Base-by-base conservation (phyloP, 2,888 invertebrate genomes). In the Urechis unicinctus region DNA sequence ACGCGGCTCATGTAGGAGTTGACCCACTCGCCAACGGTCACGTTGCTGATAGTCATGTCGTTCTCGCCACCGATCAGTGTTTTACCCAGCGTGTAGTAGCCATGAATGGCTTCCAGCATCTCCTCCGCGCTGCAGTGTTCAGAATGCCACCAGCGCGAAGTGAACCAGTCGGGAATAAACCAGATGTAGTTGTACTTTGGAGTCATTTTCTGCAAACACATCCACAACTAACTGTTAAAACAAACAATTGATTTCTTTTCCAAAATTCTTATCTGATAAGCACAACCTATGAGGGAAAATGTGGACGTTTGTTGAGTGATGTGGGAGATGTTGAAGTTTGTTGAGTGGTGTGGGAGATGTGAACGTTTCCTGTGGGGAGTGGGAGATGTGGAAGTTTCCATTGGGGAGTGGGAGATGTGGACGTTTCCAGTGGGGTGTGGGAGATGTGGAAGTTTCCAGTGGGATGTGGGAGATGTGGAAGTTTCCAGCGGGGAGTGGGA, bases 81-180 rank as follows among this genome's bases (percentile, higher is more conserved):
- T 68, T 87, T 86, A 9, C 85, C 82, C 59, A 89, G 77, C 0
- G 86, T 83, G 51, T 89, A 83, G 71, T 88, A 85, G 0, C 88
- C 88, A 64, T 86, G 84, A 41, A 86, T 83, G 0, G 87, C 87
- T 81, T 85, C 67, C 64, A 74, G 78, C 57, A 82, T 79, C 70
- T 86, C 81, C 2, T 74, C 71, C 0, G 82, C 83, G 0, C 83
- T 83, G 68, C 88, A 89, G 52, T 72, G 74, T 59, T 83, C 82
- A 0, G 84, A 84, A 62, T 85, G 79, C 69, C 82, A 63, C 63
- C 63, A 63, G 21, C 41, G 4, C 1, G n/a, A 42, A 0, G 63
- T 60, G 55, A 60, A 63, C 86, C 89, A 87, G 36, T 83, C 81
- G 0, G 92, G 90, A 55, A 93, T 80, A 71, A 93, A 88, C 92